Evolutionary conservation across 2,888 invertebrate genomes (phyloP).

Genomic region (Prenolepis imparis): DNA sequence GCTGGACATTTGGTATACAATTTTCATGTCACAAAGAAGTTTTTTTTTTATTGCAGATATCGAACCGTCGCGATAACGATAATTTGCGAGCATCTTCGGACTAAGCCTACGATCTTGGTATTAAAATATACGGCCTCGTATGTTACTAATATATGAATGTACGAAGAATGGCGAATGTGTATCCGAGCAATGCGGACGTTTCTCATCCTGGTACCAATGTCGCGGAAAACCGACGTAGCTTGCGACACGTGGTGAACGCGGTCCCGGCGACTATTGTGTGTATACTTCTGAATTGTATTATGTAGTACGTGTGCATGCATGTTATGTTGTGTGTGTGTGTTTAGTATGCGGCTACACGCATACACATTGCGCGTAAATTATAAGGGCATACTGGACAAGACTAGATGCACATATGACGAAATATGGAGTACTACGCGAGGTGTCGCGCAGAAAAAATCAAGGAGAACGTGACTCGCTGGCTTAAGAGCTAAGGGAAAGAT

Average conservation of each 20-base stretch:
- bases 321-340: not conserved
- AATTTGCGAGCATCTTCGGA: conserved; percentile 23
- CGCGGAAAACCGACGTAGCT: conserved; percentile 16
- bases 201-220: conserved; percentile 1
- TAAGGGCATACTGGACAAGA: conserved; percentile 81
- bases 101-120: not conserved
- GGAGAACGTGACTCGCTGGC: conserved; percentile 58
- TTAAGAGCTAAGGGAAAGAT: conserved; percentile 64
- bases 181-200: not conserved
- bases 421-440: conserved; percentile 57
- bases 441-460: conserved; percentile 33
- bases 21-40: not conserved
- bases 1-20: not conserved
- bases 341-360: conserved; percentile 51
- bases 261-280: not conserved
- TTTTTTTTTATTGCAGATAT: conserved; percentile 36
- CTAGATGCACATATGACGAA: conserved; percentile 83
- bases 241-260: conserved; percentile 29
- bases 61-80: conserved; percentile 30
- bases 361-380: conserved; percentile 70
- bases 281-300: not conserved
- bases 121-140: conserved; percentile 10
- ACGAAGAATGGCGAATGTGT: conserved; percentile 11
- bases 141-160: conserved; percentile 18
- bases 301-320: conserved; percentile 21